Evolutionary conservation across 2,888 invertebrate species (phyloP).

Genomic region (Dolomedes plantarius): DNA sequence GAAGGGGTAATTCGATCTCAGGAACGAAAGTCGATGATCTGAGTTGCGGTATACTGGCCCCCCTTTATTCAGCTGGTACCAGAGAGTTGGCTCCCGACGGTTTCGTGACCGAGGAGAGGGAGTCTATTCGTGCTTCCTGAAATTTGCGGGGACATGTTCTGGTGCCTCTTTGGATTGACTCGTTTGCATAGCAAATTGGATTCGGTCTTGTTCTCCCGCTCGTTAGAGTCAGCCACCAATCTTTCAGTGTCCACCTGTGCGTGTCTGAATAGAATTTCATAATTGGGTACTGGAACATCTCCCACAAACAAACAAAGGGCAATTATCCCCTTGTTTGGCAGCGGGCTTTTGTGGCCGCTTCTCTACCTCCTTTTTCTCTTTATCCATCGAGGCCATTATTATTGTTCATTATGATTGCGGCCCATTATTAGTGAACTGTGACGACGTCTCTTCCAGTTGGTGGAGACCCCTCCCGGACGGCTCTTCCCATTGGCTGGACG

Average conservation of each 20-base stretch:
- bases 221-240: conserved; percentile 13
- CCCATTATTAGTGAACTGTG: conserved; percentile 56
- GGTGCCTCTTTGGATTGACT: conserved; percentile 9
- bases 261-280: conserved; percentile 27
- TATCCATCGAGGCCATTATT: conserved; percentile 20
- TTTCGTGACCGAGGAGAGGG: not conserved
- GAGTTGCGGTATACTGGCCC: too few relatives aligned
- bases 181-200: conserved; percentile 66
- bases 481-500: conserved; percentile 50
- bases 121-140: not conserved
- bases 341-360: conserved; percentile 16
- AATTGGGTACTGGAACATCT: conserved; percentile 24
- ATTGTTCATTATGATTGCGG: conserved; percentile 47
- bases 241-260: conserved; percentile 25
- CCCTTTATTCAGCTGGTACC: not conserved
- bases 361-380: not conserved
- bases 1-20: too few relatives aligned
- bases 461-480: conserved; percentile 24
- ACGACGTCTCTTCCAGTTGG: conserved; percentile 19
- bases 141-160: conserved; percentile 8
- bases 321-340: conserved; percentile 15
- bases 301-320: conserved; percentile 26
- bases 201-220: conserved; percentile 32
- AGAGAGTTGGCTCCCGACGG: not conserved
- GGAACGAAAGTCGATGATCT: too few relatives aligned